Percentiles rank a stretch among this genome's conserved stretches.
Evolutionary conservation across 2,797 vertebrate species (phyloP).

Genomic region (Sitta carolinensis): DNA sequence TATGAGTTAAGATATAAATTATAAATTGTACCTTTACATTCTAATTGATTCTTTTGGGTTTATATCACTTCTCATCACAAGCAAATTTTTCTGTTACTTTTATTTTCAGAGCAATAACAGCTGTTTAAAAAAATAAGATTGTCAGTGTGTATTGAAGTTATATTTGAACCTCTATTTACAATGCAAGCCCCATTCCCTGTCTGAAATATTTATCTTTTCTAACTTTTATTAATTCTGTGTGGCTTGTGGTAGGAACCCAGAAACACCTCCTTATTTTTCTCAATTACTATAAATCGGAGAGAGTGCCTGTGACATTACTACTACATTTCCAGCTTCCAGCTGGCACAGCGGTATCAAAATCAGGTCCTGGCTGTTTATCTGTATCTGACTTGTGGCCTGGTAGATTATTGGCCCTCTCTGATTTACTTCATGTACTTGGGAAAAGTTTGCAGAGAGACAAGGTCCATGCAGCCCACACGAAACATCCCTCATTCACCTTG

Average conservation of each 20-base stretch:
- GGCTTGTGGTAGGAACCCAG: neutral
- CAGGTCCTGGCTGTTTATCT: neutral
- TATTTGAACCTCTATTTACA: neutral
- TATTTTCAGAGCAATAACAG: neutral
- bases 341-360: neutral
- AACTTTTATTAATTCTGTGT: neutral
- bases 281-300: neutral
- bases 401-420: neutral
- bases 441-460: neutral
- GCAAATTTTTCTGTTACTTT: neutral
- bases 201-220: conserved; percentile 3
- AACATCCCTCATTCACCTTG: neutral
- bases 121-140: neutral
- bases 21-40: neutral
- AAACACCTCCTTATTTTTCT: neutral
- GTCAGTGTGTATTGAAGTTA: neutral
- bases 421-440: neutral
- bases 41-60: neutral
- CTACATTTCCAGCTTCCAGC: neutral
- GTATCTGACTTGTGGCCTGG: neutral
- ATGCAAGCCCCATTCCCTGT: neutral
- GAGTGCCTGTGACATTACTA: neutral
- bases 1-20: neutral
- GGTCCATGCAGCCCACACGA: neutral
- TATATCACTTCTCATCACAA: neutral